A percentile compares a stretch with the other conserved stretches of the same genome.
Conservation (phyloP, 2,797 vertebrate genomes). For the Pempheris klunzingeri region DNA sequence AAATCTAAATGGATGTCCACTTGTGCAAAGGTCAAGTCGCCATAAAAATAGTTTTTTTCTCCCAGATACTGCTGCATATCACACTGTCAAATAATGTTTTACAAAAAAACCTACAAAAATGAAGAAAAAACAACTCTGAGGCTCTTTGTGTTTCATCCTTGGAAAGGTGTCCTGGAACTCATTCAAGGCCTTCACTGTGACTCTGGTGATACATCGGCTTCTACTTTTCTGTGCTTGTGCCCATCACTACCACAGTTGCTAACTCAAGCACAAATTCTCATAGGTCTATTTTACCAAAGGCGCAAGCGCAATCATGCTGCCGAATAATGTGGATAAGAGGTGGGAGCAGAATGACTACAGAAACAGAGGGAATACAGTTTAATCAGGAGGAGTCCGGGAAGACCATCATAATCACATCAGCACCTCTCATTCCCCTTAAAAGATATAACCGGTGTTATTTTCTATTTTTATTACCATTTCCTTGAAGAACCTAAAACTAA, state of each 20-base stretch:
- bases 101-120: neutral
- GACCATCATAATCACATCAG: slow-evolving; percentile 10
- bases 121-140: neutral
- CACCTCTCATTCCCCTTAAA: slow-evolving; percentile 8
- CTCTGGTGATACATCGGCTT: slow-evolving; percentile 18
- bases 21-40: slow-evolving; percentile 50
- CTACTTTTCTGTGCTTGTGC: slow-evolving; percentile 24
- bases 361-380: neutral
- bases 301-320: neutral
- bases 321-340: slow-evolving; percentile 10
- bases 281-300: slow-evolving; percentile 15
- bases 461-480: slow-evolving; percentile 4
- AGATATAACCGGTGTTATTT: neutral
- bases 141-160: slow-evolving; percentile 23
- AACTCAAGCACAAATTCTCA: slow-evolving; percentile 16
- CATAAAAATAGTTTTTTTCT: slow-evolving; percentile 5
- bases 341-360: slow-evolving; percentile 12
- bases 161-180: slow-evolving; percentile 26
- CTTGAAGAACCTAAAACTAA: slow-evolving; percentile 3
- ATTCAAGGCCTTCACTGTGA: slow-evolving; percentile 20
- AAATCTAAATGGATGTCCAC: slow-evolving; percentile 32
- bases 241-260: neutral
- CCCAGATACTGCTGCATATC: neutral
- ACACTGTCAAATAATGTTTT: slow-evolving; percentile 22
- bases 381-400: slow-evolving; percentile 18